A percentile compares a stretch with the other conserved stretches of the same genome.
Conservation (phyloP, 2,888 invertebrate genomes). For the Anoplius nigerrimus region DNA sequence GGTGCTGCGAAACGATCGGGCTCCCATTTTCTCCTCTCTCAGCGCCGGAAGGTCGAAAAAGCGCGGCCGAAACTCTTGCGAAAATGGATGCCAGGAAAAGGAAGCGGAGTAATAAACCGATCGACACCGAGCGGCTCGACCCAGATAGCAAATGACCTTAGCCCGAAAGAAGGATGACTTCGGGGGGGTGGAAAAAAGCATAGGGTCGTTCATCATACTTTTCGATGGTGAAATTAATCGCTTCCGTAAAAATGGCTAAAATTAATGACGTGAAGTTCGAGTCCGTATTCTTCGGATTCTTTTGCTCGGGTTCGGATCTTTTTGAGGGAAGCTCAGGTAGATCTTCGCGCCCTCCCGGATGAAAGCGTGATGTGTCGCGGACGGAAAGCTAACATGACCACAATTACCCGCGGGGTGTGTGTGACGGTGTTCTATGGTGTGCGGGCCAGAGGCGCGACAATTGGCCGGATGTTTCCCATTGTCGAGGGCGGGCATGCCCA, state of each 20-base stretch:
- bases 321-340: no score
- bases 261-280: no score
- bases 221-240: no score
- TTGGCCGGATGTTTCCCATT: conserved; percentile 75
- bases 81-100: neutral
- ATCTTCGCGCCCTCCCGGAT: no score
- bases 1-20: conserved; percentile 43
- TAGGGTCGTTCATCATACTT: no score
- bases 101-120: no score
- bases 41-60: conserved; percentile 5
- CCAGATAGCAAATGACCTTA: no score
- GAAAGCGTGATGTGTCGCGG: neutral
- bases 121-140: no score
- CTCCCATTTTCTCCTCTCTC: conserved; percentile 36
- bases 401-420: conserved; percentile 59
- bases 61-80: neutral
- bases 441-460: conserved; percentile 66
- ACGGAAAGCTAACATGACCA: conserved; percentile 57
- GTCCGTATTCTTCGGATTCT: no score
- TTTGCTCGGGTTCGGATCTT: no score
- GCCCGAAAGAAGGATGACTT: neutral
- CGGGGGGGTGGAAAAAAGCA: no score
- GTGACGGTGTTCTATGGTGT: conserved; percentile 45
- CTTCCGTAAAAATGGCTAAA: no score
- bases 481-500: conserved; percentile 40